phyloP scores from a whole-genome alignment of 2,888 invertebrate species.

The Branchipolynoe longqiensis region DNA sequence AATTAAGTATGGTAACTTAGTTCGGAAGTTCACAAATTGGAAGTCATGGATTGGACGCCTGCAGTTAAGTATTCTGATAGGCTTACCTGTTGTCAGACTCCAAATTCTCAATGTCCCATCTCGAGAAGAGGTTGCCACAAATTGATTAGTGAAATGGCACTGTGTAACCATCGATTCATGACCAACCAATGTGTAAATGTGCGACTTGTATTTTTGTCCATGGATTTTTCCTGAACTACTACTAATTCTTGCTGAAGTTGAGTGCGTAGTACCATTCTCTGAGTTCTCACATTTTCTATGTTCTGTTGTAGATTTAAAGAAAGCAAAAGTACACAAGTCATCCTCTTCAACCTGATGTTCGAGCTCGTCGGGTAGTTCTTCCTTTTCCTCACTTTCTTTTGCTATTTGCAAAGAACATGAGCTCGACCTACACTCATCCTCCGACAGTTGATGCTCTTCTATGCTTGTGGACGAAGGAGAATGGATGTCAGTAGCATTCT shows the following conservation, averaged over 20 bases:
- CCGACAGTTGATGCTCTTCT: neutral
- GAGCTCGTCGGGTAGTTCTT: neutral
- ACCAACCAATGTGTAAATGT: neutral
- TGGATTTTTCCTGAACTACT: neutral
- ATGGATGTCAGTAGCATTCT: neutral
- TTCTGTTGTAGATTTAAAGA: slow-evolving; percentile 27
- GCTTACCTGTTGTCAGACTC: slow-evolving; percentile 11
- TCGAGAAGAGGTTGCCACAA: slow-evolving; percentile 29
- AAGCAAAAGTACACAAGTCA: slow-evolving; percentile 43
- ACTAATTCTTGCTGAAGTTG: neutral
- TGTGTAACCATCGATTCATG: slow-evolving; percentile 40
- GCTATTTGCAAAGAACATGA: neutral
- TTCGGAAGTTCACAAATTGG: neutral
- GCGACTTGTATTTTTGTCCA: neutral
- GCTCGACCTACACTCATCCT: neutral
- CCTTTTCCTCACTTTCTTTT: neutral
- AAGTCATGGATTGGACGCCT: slow-evolving; percentile 50
- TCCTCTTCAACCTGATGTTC: neutral
- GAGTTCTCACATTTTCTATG: neutral
- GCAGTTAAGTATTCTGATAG: slow-evolving; percentile 9
- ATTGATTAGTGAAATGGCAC: neutral
- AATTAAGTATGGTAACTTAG: slow-evolving; percentile 11
- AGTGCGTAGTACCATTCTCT: neutral
- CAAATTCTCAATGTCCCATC: slow-evolving; percentile 42
- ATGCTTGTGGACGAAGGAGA: slow-evolving; percentile 6